These are phyloP conservation scores for Muntiacus reevesi DNA, from an alignment of 2,113 vertebrate genomes.

Conservation along the genomic window DNA sequence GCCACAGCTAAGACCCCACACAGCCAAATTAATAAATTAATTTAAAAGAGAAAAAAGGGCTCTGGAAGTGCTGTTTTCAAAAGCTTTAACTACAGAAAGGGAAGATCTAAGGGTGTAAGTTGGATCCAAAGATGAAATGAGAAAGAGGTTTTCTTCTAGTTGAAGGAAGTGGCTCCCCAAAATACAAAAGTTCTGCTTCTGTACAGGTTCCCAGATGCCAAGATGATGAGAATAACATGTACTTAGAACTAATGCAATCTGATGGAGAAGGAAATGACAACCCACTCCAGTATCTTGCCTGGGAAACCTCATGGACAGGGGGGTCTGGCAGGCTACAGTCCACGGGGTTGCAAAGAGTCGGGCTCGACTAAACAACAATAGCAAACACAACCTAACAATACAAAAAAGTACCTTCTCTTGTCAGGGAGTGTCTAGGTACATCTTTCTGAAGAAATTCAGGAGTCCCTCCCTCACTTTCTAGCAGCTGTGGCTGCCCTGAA, in stretches of 20 bases:
- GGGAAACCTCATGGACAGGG: background rate
- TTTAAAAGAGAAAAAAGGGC: background rate
- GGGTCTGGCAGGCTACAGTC: background rate
- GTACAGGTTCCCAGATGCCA: constrained; percentile 67
- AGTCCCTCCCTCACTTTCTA: background rate
- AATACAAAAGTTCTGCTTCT: background rate
- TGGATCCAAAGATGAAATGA: background rate
- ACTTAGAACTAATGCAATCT: constrained; percentile 58
- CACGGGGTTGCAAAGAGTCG: background rate
- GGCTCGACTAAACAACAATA: background rate
- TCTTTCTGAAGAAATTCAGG: constrained; percentile 70
- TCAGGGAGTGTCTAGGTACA: constrained; percentile 57
- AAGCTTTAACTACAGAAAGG: background rate
- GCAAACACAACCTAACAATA: background rate
- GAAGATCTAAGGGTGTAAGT: background rate
- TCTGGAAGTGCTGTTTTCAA: background rate
- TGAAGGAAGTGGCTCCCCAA: background rate
- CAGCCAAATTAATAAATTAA: background rate
- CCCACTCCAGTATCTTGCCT: background rate
- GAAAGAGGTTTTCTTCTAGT: background rate
- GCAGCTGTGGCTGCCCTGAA: background rate
- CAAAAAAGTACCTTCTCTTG: background rate
- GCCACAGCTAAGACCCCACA: background rate
- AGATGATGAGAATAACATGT: constrained; percentile 56
- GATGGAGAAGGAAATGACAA: background rate